These are phyloP conservation scores for Caenorhabditis wallacei DNA, from an alignment of 2,888 invertebrate genomes.

Conservation along the genomic window DNA sequence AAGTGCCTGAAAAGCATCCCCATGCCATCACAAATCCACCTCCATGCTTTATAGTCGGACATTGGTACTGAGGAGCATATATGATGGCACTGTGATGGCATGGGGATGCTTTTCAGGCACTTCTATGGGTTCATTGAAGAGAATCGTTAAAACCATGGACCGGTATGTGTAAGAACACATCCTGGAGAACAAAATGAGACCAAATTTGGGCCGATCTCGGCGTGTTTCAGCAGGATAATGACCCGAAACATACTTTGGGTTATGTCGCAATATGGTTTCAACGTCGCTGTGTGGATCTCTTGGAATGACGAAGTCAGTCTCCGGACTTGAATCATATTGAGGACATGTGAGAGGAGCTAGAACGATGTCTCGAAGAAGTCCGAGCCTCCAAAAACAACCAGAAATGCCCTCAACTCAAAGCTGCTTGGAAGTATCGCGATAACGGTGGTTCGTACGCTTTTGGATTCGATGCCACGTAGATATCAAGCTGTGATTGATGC, in stretches of 20 bases:
- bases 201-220: background rate
- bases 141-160: slow-evolving; percentile 60
- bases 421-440: no score
- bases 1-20: slow-evolving; percentile 50
- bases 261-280: slow-evolving; percentile 10
- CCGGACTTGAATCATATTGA: slow-evolving; percentile 59
- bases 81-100: slow-evolving; percentile 53
- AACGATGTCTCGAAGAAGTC: no score
- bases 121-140: slow-evolving; percentile 41
- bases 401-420: no score
- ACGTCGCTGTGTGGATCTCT: background rate
- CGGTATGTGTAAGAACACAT: slow-evolving; percentile 42
- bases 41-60: slow-evolving; percentile 63
- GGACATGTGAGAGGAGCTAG: slow-evolving; percentile 45
- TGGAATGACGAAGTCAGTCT: slow-evolving; percentile 40
- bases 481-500: no score
- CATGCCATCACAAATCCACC: slow-evolving; percentile 55
- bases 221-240: no score
- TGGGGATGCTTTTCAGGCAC: slow-evolving; percentile 55
- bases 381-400: no score
- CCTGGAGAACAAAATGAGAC: slow-evolving; percentile 43
- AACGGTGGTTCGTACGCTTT: no score
- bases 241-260: slow-evolving; percentile 33
- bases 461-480: no score
- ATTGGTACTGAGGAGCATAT: slow-evolving; percentile 41